These are phyloP conservation scores for Sinopyrophorus schimmeli DNA, from an alignment of 2,888 invertebrate genomes.

Conservation along the genomic window DNA sequence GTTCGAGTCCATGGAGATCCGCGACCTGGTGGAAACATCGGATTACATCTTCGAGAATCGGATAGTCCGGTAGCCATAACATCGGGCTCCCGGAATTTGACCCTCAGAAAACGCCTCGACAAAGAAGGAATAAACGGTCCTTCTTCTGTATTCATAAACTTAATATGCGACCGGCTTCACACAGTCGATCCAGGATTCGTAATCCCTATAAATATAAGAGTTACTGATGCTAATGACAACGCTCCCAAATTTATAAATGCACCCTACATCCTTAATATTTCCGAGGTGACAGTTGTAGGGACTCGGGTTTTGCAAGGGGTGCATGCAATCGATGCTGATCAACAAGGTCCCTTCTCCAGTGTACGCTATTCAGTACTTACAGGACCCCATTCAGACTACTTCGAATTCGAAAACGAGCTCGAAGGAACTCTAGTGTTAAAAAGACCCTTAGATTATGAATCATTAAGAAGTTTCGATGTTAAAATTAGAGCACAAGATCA, in stretches of 20 bases:
- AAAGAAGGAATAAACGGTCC: constrained; percentile 84
- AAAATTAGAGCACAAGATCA: constrained; percentile 77
- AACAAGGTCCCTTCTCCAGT: constrained; percentile 85
- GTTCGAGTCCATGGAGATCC: constrained; percentile 83
- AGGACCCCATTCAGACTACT: constrained; percentile 78
- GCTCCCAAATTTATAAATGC: constrained; percentile 81
- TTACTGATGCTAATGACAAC: constrained; percentile 91
- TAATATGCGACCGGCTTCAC: constrained; percentile 79
- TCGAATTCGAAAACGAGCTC: constrained; percentile 82
- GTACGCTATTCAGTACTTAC: constrained; percentile 81
- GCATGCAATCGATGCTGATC: constrained; percentile 80
- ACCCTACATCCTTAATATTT: constrained; percentile 80
- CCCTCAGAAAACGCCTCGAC: constrained; percentile 76
- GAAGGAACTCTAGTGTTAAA: constrained; percentile 81
- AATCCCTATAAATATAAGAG: constrained; percentile 81
- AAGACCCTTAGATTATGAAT: constrained; percentile 83
- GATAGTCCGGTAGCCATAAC: constrained; percentile 79
- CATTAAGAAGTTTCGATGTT: constrained; percentile 75
- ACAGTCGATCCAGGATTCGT: constrained; percentile 71
- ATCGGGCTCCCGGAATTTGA: constrained; percentile 78
- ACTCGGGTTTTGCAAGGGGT: constrained; percentile 77
- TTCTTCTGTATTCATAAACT: constrained; percentile 82
- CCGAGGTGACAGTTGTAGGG: constrained; percentile 76
- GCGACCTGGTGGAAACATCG: constrained; percentile 74
- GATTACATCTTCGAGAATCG: constrained; percentile 75